These are phyloP conservation scores for Gadopsis marmoratus DNA, from an alignment of 2,797 vertebrate species.

Conservation along the genomic window DNA sequence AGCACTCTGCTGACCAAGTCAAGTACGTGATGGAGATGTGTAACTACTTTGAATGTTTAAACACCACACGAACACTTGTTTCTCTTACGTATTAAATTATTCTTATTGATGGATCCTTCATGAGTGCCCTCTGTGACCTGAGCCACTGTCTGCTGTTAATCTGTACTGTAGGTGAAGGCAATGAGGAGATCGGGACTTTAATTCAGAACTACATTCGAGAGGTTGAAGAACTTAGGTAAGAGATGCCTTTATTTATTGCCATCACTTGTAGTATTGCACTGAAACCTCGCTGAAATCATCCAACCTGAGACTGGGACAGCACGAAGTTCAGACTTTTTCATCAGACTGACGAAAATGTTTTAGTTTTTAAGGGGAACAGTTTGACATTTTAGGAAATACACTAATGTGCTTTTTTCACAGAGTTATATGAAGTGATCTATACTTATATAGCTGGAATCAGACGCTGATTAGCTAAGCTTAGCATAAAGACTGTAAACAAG, in stretches of 20 bases:
- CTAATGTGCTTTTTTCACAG: not conserved
- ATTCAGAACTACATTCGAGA: slow-evolving; percentile 98
- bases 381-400: not conserved
- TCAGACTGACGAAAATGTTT: not conserved
- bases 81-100: not conserved
- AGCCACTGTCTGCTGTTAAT: not conserved
- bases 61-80: not conserved
- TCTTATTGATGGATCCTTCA: not conserved
- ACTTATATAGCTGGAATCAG: not conserved
- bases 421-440: not conserved
- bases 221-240: slow-evolving; percentile 95
- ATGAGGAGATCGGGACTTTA: slow-evolving; percentile 92
- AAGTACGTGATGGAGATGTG: slow-evolving; percentile 79
- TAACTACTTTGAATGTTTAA: not conserved
- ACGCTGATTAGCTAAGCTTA: not conserved
- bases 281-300: not conserved
- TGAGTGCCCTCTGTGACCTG: not conserved
- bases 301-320: not conserved
- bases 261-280: not conserved
- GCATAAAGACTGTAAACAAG: not conserved
- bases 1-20: slow-evolving; percentile 92
- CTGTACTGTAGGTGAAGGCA: slow-evolving; percentile 89
- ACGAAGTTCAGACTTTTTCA: not conserved
- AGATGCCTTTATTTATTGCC: not conserved
- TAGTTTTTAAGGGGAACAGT: not conserved